Evolutionary conservation across 2,113 vertebrate genomes (phyloP).

Genomic region (Sapajus apella): DNA sequence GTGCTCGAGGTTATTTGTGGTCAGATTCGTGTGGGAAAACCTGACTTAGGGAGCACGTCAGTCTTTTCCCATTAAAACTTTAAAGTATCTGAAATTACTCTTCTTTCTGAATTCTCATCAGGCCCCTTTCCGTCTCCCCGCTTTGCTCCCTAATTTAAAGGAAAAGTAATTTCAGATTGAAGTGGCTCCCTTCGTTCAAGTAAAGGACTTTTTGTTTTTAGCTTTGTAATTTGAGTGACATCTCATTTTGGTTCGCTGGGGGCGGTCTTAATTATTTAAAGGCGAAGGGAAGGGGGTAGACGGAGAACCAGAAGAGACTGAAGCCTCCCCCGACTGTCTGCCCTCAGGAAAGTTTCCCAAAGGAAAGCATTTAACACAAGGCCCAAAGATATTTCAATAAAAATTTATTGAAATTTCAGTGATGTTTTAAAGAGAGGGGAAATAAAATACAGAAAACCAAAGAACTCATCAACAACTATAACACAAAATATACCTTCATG

Average conservation of each 20-base stretch:
- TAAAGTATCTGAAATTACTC: slow-evolving; percentile 68
- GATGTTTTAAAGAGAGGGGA: slow-evolving; percentile 85
- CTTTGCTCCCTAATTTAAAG: slow-evolving; percentile 68
- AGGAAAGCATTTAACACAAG: slow-evolving; percentile 78
- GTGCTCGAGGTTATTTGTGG: not conserved
- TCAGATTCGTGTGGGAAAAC: not conserved
- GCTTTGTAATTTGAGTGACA: slow-evolving; percentile 70
- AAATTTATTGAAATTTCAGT: slow-evolving; percentile 95
- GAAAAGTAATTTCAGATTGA: slow-evolving; percentile 71
- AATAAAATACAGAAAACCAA: slow-evolving; percentile 86
- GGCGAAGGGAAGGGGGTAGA: not conserved
- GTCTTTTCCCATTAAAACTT: slow-evolving; percentile 77
- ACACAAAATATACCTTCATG: slow-evolving; percentile 94
- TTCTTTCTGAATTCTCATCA: slow-evolving; percentile 62
- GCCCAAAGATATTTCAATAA: slow-evolving; percentile 86
- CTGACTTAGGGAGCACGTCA: not conserved
- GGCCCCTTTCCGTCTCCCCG: not conserved
- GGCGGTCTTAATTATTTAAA: slow-evolving; percentile 73
- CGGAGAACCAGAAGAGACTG: no score
- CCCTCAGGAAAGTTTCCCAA: slow-evolving; percentile 3
- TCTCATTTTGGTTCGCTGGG: slow-evolving; percentile 34
- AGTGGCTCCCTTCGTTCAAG: not conserved
- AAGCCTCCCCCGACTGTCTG: slow-evolving; percentile 1
- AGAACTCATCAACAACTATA: slow-evolving; percentile 88
- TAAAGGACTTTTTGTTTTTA: slow-evolving; percentile 71